phyloP scores from a whole-genome alignment of 1,140 invertebrate species.

The Coenobita brevimanus region DNA sequence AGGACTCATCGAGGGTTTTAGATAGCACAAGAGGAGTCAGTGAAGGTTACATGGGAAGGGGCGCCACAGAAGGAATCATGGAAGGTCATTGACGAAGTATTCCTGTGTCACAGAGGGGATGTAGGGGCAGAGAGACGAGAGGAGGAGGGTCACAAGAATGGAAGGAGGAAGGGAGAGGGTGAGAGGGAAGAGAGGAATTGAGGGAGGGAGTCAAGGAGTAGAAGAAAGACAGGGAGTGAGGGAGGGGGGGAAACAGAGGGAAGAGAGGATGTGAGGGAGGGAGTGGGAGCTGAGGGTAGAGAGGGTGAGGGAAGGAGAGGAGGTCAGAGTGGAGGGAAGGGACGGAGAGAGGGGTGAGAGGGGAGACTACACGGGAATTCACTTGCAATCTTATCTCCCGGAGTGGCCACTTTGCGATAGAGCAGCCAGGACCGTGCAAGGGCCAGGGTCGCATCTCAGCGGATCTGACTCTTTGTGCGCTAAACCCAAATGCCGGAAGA shows the following conservation, averaged over 20 bases:
- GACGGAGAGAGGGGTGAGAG: not conserved
- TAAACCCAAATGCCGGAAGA: slow-evolving; percentile 10
- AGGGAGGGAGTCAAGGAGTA: not conserved
- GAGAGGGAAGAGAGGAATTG: not conserved
- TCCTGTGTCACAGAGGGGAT: too few relatives aligned
- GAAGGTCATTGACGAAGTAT: too few relatives aligned
- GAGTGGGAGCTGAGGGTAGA: not conserved
- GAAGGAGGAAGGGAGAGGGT: not conserved
- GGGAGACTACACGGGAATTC: not conserved
- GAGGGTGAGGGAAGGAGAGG: not conserved
- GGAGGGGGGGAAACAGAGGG: not conserved
- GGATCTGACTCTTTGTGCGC: slow-evolving; percentile 2
- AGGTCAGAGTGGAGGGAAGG: not conserved
- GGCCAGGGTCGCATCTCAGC: not conserved
- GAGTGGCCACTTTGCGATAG: slow-evolving; percentile 5
- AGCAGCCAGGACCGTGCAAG: not conserved
- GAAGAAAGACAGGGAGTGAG: not conserved
- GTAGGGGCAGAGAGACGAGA: not conserved
- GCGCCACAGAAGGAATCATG: too few relatives aligned
- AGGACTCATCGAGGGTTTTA: too few relatives aligned
- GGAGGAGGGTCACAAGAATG: not conserved
- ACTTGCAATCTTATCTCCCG: slow-evolving; percentile 9
- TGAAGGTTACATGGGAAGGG: too few relatives aligned
- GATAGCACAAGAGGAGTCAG: too few relatives aligned
- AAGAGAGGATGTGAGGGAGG: not conserved